Percentiles rank a stretch among this genome's conserved stretches.
These are phyloP conservation scores for Muraenolepis orangiensis DNA, from an alignment of 2,797 vertebrate species.

Conservation along the genomic window DNA sequence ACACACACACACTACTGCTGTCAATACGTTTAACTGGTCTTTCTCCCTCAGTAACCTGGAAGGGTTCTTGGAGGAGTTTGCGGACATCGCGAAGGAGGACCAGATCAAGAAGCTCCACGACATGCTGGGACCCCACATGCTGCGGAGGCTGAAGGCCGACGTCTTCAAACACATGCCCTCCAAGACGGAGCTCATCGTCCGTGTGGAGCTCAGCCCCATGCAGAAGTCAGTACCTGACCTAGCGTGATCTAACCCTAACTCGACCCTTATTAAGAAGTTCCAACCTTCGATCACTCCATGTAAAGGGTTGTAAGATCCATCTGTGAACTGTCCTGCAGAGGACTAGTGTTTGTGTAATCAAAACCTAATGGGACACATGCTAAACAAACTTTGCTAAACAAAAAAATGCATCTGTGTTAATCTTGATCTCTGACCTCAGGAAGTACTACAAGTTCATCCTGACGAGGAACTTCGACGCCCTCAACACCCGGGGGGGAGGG, in stretches of 20 bases:
- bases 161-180: conserved; percentile 99
- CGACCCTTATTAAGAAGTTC: too few species aligned
- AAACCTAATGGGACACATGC: too few species aligned
- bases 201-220: conserved; percentile 96
- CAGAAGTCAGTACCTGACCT: conserved; percentile 78
- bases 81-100: conserved; percentile 97
- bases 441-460: conserved; percentile 99
- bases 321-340: too few species aligned
- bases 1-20: too few species aligned
- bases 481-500: conserved; percentile 93
- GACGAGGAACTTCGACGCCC: conserved; percentile 94
- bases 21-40: not conserved
- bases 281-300: too few species aligned
- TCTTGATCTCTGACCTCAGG: conserved; percentile 58
- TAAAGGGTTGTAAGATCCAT: too few species aligned
- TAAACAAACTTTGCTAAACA: too few species aligned
- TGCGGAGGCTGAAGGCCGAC: conserved; percentile 94
- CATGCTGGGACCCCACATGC: conserved; percentile 98
- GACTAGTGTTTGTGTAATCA: too few species aligned
- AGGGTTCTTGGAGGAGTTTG: conserved; percentile 96
- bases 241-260: too few species aligned
- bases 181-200: conserved; percentile 96
- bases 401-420: too few species aligned
- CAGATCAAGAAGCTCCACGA: conserved; percentile 99
- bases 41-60: conserved; percentile 84